Base-by-base conservation (phyloP, 2,113 vertebrate genomes). In the Garra rufa region DNA sequence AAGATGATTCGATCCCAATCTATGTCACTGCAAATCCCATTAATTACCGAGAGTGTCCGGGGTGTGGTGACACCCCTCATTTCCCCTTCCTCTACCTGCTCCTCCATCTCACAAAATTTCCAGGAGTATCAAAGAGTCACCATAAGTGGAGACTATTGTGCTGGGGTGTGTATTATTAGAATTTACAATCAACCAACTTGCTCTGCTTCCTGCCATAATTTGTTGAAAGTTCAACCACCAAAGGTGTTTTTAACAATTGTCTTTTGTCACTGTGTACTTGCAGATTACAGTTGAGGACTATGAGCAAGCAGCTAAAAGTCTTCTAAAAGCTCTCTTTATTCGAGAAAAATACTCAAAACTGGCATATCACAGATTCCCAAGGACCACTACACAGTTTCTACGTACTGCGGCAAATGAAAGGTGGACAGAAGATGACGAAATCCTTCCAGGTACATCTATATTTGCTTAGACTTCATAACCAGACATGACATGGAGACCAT, bases 221-320 rank as follows among this genome's bases (percentile, higher is more conserved):
- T 69, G 30, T n/a, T 70, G 9, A 41, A 69, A 9, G 24, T 9
- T 74, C 1, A 24, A 8, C 3, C 24, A 15, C 24, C 10, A 44
- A 19, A 75, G 43, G 8, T 14, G 2, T 9, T 19, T 30, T 79
- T 19, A 28, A 59, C 2, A 19, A 46, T 48, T 6, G n/a, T 43
- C 10, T 71, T 44, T 24, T 34, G 9, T 38, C 50, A 34, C 34
- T 59, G 34, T 63, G n/a, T 24, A 30, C 41, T 48, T 93, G 14
- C 92, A 99, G 98, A 95, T 99, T 88, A 98, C 97, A 0, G 95
- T 99, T n/a, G 98, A 99, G 85, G 97, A 99, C 91, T 99, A 99
- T 19, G 97, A 99, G 86, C 97, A 97, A 90, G 97, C 98, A 9
- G 95, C 97, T 59, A 95, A 95, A 74, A 96, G 95, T 86, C 94